Percentiles rank a stretch among this genome's conserved stretches.
Conservation (phyloP, 35 echinoderm and acorn worm species). For the Eucidaris tribuloides region DNA sequence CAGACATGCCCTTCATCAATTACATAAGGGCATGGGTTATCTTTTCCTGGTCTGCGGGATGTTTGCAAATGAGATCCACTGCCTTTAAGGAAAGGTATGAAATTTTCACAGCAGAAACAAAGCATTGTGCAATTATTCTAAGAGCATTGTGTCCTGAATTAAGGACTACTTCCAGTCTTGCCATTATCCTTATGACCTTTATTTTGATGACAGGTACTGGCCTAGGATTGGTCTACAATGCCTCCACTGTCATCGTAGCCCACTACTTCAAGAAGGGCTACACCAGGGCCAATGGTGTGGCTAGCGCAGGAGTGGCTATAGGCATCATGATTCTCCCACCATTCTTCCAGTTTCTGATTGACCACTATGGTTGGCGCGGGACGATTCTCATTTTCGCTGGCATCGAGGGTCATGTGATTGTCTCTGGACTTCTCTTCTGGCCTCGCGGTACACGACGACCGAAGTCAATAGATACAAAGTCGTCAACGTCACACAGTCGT, state of each 20-base stretch:
- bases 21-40: no score
- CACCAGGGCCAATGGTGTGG: constrained; percentile 36
- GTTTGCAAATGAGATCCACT: no score
- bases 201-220: constrained; percentile 28
- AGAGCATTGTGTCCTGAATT: no score
- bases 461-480: not conserved
- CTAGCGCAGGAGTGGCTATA: constrained; percentile 8
- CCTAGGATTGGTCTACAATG: constrained; percentile 7
- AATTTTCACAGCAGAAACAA: no score
- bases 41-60: no score
- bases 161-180: no score
- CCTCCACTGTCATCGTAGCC: not conserved
- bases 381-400: constrained; percentile 12
- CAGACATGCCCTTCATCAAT: no score
- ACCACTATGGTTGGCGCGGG: constrained; percentile 33
- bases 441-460: not conserved
- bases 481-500: no score
- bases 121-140: no score
- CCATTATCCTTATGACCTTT: no score
- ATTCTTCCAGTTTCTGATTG: constrained; percentile 16
- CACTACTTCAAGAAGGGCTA: constrained; percentile 37
- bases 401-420: constrained; percentile 15
- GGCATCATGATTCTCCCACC: constrained; percentile 38
- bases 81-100: no score
- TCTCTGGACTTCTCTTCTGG: constrained; percentile 12